Percentiles rank a stretch among this genome's conserved stretches.
Conservation (phyloP, 2,113 vertebrate genomes). For the Tyto alba region DNA sequence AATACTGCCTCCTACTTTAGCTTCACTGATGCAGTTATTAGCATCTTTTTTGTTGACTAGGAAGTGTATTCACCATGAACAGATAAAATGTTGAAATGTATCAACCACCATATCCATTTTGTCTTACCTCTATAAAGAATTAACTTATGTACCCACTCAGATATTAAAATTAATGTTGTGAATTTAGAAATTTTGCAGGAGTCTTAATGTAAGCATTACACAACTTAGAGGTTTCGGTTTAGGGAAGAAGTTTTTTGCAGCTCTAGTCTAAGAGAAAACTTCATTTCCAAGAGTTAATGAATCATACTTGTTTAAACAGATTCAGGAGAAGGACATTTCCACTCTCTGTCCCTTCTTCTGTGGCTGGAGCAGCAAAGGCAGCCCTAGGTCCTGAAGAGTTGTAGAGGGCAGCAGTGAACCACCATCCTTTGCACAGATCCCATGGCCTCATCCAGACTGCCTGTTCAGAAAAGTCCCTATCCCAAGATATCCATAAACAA, state of each 20-base stretch:
- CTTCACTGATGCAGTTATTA: background rate
- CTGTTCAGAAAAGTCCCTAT: background rate
- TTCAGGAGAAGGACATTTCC: background rate
- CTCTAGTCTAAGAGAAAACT: background rate
- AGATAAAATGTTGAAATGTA: background rate
- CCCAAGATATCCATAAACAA: background rate
- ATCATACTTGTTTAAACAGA: background rate
- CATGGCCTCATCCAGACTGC: background rate
- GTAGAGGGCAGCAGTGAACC: background rate
- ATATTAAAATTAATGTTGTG: background rate
- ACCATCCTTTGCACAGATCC: background rate
- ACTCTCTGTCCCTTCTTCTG: background rate
- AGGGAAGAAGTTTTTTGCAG: background rate
- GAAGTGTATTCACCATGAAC: background rate
- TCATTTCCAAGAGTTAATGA: background rate
- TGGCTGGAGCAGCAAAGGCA: background rate
- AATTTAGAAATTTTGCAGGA: background rate
- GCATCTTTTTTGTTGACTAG: background rate
- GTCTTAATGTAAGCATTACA: background rate
- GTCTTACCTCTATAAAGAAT: background rate
- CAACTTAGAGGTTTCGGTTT: background rate
- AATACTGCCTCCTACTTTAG: background rate
- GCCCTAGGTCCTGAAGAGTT: fast-evolving
- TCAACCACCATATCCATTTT: background rate
- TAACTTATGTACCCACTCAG: background rate